These are phyloP conservation scores for Vultur gryphus DNA, from an alignment of 2,797 vertebrate species.

Conservation along the genomic window DNA sequence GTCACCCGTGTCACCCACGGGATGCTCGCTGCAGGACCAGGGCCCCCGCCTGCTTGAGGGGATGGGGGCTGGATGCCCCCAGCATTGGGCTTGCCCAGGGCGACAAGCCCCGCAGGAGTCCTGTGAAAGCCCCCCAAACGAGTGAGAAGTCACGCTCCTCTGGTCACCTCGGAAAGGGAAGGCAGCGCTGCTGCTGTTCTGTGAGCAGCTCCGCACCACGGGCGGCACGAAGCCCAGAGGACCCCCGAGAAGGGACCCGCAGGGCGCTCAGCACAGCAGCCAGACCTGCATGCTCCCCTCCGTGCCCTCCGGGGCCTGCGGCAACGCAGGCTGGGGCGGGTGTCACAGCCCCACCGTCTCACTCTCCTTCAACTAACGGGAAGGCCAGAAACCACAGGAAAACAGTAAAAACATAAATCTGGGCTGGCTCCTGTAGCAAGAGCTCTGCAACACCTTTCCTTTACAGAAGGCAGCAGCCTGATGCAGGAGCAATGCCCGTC, in stretches of 20 bases:
- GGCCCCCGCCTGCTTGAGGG: rapidly evolving
- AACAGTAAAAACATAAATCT: rapidly evolving
- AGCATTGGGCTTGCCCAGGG: rapidly evolving
- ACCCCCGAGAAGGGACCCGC: background rate
- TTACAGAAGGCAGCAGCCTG: background rate
- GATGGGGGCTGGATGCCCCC: no score
- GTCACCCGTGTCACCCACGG: rapidly evolving
- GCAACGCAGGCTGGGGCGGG: rapidly evolving
- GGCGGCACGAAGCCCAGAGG: rapidly evolving
- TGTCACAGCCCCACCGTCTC: background rate
- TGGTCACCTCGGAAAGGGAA: background rate
- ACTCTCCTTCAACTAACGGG: rapidly evolving
- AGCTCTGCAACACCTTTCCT: background rate
- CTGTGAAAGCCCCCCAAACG: rapidly evolving
- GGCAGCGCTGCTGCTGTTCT: rapidly evolving
- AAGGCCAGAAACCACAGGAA: background rate
- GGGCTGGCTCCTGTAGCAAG: background rate
- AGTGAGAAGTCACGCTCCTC: background rate
- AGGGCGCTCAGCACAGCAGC: background rate
- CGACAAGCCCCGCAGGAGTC: background rate
- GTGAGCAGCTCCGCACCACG: rapidly evolving
- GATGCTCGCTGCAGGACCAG: background rate
- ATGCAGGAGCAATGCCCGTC: background rate
- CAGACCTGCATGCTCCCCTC: rapidly evolving
- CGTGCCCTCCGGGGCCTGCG: no score